A percentile compares a stretch with the other conserved stretches of the same genome.
Conservation (phyloP, 2,797 vertebrate genomes). For the Taenioides sp. region DNA sequence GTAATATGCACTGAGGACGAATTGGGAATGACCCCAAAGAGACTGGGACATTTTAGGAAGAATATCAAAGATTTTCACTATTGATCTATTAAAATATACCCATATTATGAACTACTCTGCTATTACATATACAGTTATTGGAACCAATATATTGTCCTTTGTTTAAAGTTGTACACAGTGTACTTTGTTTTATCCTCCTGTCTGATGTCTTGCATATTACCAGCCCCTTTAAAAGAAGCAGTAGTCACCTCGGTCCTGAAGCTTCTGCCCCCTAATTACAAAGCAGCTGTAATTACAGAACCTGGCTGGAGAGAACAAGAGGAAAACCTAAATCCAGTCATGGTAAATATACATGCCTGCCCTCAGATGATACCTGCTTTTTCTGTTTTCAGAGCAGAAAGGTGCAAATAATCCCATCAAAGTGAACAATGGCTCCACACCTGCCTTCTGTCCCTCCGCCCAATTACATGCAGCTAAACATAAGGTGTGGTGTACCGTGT, state of each 20-base stretch:
- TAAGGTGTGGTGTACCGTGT: slow-evolving; percentile 33
- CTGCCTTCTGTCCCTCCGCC: slow-evolving; percentile 69
- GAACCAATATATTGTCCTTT: no score
- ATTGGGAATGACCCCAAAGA: no score
- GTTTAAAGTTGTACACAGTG: slow-evolving; percentile 15
- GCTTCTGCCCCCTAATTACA: slow-evolving; percentile 82
- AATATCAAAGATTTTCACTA: no score
- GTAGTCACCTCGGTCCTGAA: slow-evolving; percentile 77
- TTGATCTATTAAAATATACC: no score
- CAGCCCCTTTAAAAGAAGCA: slow-evolving; percentile 71
- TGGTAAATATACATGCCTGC: slow-evolving; percentile 75
- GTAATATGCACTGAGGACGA: no score
- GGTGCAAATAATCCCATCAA: slow-evolving; percentile 84
- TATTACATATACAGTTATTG: no score
- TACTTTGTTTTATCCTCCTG: slow-evolving; percentile 58
- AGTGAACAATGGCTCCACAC: slow-evolving; percentile 80
- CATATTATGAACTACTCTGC: no score
- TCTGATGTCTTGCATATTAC: slow-evolving; percentile 55
- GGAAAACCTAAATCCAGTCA: slow-evolving; percentile 71
- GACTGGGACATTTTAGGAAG: no score
- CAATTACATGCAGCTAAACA: slow-evolving; percentile 76
- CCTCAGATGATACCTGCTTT: slow-evolving; percentile 80
- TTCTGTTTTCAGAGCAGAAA: slow-evolving; percentile 62
- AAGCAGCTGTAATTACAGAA: slow-evolving; percentile 82
- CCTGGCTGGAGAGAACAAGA: slow-evolving; percentile 62